These are phyloP conservation scores for Xenotilapia longispinis DNA, from an alignment of 2,113 vertebrate genomes.

Conservation along the genomic window DNA sequence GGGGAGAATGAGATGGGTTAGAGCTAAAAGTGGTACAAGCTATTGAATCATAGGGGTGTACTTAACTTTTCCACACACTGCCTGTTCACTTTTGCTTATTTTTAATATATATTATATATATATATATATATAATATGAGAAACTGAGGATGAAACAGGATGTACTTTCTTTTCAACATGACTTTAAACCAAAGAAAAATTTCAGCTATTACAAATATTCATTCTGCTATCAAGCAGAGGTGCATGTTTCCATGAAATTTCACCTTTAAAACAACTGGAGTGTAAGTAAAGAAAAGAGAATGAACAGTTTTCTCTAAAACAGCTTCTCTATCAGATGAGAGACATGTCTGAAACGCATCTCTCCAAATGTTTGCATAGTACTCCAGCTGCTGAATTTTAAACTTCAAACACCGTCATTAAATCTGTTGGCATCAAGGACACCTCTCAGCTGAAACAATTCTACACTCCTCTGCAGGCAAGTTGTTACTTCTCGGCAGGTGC, in stretches of 20 bases:
- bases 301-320: not conserved
- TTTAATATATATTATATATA: not conserved
- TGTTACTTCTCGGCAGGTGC: slow-evolving; percentile 48
- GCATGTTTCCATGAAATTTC: not conserved
- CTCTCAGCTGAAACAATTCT: slow-evolving; percentile 41
- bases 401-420: slow-evolving; percentile 13
- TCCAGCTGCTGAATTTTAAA: slow-evolving; percentile 14
- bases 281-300: not conserved
- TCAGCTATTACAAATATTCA: not conserved
- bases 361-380: slow-evolving; percentile 11
- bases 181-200: not conserved
- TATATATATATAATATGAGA: not conserved
- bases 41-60: not conserved
- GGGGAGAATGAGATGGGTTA: not conserved
- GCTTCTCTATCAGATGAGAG: not conserved
- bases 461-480: slow-evolving; percentile 33
- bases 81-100: not conserved
- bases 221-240: not conserved
- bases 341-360: not conserved
- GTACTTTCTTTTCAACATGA: not conserved
- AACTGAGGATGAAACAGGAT: not conserved
- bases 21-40: not conserved
- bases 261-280: not conserved
- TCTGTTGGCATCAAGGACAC: slow-evolving; percentile 53
- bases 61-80: not conserved